Evolutionary conservation across 2,797 vertebrate genomes (phyloP), one percentile per base, ranked within the genome.

Genomic region (Graptemys geographica): DNA sequence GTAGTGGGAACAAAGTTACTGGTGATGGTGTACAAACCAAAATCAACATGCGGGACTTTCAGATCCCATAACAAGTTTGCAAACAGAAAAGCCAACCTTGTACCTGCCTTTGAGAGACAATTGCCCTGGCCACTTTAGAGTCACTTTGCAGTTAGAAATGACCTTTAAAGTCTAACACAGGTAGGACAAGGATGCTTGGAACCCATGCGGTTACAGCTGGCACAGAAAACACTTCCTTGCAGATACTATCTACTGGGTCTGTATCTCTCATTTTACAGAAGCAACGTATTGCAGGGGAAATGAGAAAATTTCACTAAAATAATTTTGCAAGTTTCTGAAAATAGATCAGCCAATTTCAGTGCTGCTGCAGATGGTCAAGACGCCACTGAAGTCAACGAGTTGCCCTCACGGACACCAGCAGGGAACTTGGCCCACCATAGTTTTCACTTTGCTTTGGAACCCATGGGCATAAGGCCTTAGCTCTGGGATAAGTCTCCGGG

Each of bases 211-310:
- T 96, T 97, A 84, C n/a, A 52, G 59, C 5, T 95, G 90, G 87
- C 91, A 94, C 95, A 95, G 87, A 96, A 95, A 94, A 81, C 81
- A 96, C 91, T 97, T 97, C 96, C 95, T 94, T 93, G 88, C n/a
- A 96, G 96, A 97, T 97, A 97, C 76, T 88, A 96, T 97, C 97
- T 96, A 44, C 88, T 94, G 93, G 86, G 69, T 37, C 91, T 78
- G 2, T 97, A 96, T 97, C 96, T 97, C 94, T 97, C 94, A 47
- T 84, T 84, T 94, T 90, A 95, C 95, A 97, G 93, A 95, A 95
- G 59, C 78, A 69, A 74, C 76, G 81, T 76, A 84, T 53, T 41
- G 47, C 6, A 90, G 76, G 51, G 78, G 89, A 96, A 91, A 96
- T 31, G 55, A 15, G 23, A 97, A 57, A 96, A 93, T 90, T 37